Base-by-base conservation (phyloP, 2,113 vertebrate species). In the Corythornis madagascariensis region DNA sequence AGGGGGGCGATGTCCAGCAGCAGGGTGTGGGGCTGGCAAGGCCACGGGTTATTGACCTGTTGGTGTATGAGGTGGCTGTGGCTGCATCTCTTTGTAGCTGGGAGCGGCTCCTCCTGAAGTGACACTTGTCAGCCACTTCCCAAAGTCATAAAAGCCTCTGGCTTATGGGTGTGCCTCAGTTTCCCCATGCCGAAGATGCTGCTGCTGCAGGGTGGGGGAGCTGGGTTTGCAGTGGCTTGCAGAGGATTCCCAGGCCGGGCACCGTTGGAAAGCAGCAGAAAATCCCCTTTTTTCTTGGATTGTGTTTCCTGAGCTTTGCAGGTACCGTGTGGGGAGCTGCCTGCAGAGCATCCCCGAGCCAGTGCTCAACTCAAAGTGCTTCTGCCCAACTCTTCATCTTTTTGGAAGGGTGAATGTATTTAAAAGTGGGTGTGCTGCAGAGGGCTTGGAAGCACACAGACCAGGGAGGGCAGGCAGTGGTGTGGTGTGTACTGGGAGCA, bases 191-290 rank as follows among this genome's bases (percentile, higher is more conserved):
- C 59, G 31, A 9, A 86, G 67, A 48, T 76, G 4, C 5, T 50
- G 74, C 48, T 48, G 55, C 59, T 69, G 24, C 7, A 22, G 81
- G 83, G 86, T 0, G 13, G 67, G 11, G 69, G 18, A 57, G 42
- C 50, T 81, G 70, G 10, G 8, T 60, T 77, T 9, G 25, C 9
- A 0, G 42, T 17, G 65, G 4, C 33, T 71, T 50, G 26, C 3
- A 1, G n/a, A 60, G 67, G 26, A 11, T 72, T 26, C 0, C 1
- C 4, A 1, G 28, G 38, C 53, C 0, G 8, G 19, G 57, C 0
- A 3, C 50, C 66, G 21, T 7, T 59, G 28, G 11, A 38, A 69
- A 45, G 33, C 28, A 42, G 31, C 42, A 22, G 21, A 1, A 17
- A 9, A 7, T 35, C 21, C 1, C 20, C 16, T 11, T 26, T 24